Evolutionary conservation across 2,797 vertebrate species (phyloP), one percentile per base, ranked within the genome.

Genomic region (Graptemys geographica): DNA sequence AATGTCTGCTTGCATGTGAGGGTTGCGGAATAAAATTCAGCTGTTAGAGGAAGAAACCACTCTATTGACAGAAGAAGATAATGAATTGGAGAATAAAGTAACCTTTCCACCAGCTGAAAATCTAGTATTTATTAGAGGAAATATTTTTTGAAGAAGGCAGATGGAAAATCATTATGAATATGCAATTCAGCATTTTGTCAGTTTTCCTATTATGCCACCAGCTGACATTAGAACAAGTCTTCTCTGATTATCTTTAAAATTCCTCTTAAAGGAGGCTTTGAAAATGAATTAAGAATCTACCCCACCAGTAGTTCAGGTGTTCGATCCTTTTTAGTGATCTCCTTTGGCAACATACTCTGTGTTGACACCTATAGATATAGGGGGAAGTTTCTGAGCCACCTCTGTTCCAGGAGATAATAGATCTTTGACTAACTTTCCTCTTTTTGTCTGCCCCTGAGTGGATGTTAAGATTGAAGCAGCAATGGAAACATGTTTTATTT

Each of bases 81-180:
- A 89, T 80, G 25, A 31, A 10, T 41, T 41, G 27, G 76, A 82
- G 79, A 86, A 93, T n/a, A 15, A 33, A 65, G 21, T 2, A 3
- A 15, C 8, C 82, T 47, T 78, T 86, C 51, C 78, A 28, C 51
- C 21, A 41, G 51, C 53, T 72, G 56, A 65, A 79, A 51, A 79
- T 87, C 59, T 81, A 28, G 83, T 90, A 15, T 72, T 86, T 84
- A 62, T 89, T 81, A 87, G 78, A 74, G 13, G 9, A 12, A 87
- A 76, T 84, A 49, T 89, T 83, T 79, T 84, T 83, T 62, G 31
- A 89, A 76, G 86, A 41, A 74, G 56, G 52, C 69, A 94, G 81
- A 55, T 72, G 79, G 81, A 83, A 87, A 62, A 86, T 28, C 18
- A 9, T 47, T 62, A 76, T 49, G 41, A 81, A 81, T 84, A 85